Evolutionary conservation across 2,888 invertebrate species (phyloP).

Genomic region (Yponomeuta cagnagella): DNA sequence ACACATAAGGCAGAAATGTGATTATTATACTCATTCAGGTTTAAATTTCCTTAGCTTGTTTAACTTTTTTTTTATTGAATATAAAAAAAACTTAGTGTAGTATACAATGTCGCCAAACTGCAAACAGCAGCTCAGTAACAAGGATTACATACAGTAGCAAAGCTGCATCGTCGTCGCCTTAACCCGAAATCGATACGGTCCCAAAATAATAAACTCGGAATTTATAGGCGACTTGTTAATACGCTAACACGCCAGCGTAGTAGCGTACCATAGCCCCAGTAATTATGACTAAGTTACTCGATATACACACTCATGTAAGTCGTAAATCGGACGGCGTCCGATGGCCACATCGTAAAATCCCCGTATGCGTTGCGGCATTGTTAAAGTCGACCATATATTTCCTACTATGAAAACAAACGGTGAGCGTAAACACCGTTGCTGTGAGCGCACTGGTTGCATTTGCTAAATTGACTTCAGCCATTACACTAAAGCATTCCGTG

Average conservation of each 20-base stretch:
- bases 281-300: slow-evolving; percentile 13
- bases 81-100: too few relatives aligned
- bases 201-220: neutral
- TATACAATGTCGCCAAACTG: too few relatives aligned
- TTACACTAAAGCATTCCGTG: slow-evolving; percentile 19
- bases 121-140: too few relatives aligned
- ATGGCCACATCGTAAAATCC: slow-evolving; percentile 15
- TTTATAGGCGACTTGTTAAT: neutral
- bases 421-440: slow-evolving; percentile 28
- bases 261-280: neutral
- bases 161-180: neutral
- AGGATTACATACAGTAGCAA: too few relatives aligned
- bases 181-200: neutral
- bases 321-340: slow-evolving; percentile 13
- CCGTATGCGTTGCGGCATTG: slow-evolving; percentile 13
- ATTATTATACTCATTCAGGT: neutral
- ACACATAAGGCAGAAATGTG: neutral
- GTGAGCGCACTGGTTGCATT: slow-evolving; percentile 29
- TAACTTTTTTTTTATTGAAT: too few relatives aligned
- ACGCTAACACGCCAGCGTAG: neutral
- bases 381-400: slow-evolving; percentile 20
- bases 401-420: slow-evolving; percentile 24
- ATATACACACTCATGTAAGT: slow-evolving; percentile 4
- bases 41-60: neutral
- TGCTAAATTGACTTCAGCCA: slow-evolving; percentile 32